Evolutionary conservation across 2,888 invertebrate genomes (phyloP).

Genomic region (Apotomis betuletana): DNA sequence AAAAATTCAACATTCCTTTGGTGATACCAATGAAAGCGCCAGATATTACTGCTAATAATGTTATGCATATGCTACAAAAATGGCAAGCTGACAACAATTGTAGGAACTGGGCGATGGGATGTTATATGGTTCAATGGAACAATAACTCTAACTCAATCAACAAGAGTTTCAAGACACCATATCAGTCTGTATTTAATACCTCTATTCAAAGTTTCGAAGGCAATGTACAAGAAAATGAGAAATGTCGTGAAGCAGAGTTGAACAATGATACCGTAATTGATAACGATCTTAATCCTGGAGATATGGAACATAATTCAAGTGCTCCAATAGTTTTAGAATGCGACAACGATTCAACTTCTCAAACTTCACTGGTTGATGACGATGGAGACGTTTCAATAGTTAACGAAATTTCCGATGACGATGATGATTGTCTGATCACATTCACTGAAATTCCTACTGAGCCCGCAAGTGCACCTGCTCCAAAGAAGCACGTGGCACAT

Average conservation of each 20-base stretch:
- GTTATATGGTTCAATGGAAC: conserved; percentile 32
- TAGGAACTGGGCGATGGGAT: conserved; percentile 37
- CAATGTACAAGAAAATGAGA: not conserved
- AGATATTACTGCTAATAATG: conserved; percentile 7
- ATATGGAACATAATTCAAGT: not conserved
- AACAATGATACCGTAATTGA: not conserved
- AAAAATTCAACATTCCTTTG: conserved; percentile 10
- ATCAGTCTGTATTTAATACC: conserved; percentile 20
- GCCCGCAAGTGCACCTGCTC: not conserved
- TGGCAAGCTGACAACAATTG: conserved; percentile 16
- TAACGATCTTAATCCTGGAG: not conserved
- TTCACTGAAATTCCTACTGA: conserved; percentile 9
- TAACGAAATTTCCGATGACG: conserved; percentile 1
- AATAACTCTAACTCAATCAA: not conserved
- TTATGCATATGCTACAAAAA: conserved; percentile 5
- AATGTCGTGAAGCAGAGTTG: not conserved
- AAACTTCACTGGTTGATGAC: not conserved
- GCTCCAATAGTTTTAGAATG: not conserved
- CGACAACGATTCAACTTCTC: conserved; percentile 1
- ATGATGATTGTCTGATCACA: conserved; percentile 18
- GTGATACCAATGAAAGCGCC: conserved; percentile 19
- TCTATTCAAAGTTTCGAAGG: not conserved
- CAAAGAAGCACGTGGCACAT: not conserved
- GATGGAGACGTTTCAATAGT: not conserved
- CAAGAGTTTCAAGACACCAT: conserved; percentile 1